Percentiles rank a stretch among this genome's conserved stretches.
These are phyloP conservation scores for Passer domesticus DNA, from an alignment of 2,113 vertebrate genomes.

Conservation along the genomic window DNA sequence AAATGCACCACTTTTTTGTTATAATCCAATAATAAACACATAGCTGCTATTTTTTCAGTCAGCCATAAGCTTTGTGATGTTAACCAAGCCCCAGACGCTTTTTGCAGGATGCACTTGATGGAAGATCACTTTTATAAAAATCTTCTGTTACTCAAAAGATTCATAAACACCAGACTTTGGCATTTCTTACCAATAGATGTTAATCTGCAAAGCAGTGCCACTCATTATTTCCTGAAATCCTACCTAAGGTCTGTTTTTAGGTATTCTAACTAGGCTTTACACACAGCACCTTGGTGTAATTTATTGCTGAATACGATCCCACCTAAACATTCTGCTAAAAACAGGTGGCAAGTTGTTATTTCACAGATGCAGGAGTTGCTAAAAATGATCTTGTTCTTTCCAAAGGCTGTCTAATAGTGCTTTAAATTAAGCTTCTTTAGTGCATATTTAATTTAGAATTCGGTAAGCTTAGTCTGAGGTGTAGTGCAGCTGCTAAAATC, in stretches of 20 bases:
- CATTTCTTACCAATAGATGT: background rate
- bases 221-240: background rate
- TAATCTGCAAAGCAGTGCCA: background rate
- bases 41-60: background rate
- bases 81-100: background rate
- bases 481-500: background rate
- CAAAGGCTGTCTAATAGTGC: background rate
- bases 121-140: background rate
- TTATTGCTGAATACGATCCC: background rate
- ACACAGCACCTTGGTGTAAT: background rate
- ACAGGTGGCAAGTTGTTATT: constrained; percentile 36
- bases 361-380: constrained; percentile 33
- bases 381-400: constrained; percentile 42
- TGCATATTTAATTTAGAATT: constrained; percentile 21
- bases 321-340: constrained; percentile 12
- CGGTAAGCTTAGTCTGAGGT: background rate
- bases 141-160: background rate
- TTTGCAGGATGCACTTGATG: background rate
- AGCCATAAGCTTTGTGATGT: background rate
- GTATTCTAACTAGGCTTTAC: background rate
- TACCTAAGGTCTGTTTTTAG: background rate
- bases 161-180: background rate
- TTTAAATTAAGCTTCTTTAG: constrained; percentile 34
- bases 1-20: background rate
- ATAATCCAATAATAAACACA: background rate